Conservation (phyloP, 2,113 vertebrate genomes). For the Oncorhynchus clarkii region DNA sequence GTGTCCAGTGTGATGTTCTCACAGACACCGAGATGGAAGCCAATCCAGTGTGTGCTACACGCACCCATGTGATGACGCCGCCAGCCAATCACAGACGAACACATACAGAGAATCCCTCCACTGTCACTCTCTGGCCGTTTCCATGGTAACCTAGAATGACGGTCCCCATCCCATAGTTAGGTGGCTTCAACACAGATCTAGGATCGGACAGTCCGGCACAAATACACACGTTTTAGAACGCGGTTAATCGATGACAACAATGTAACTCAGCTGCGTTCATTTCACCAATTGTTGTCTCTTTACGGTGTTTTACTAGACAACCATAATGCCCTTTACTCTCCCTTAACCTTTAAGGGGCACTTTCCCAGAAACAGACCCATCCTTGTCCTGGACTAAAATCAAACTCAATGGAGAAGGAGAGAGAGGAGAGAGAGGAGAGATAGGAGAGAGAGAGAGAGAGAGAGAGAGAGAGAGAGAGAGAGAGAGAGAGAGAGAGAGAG, state of each 20-base stretch:
- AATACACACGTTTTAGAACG: not conserved
- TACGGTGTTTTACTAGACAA: too few species aligned
- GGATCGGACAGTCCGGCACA: not conserved
- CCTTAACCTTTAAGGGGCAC: too few species aligned
- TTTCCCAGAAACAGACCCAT: too few species aligned
- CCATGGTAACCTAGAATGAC: conserved; percentile 13
- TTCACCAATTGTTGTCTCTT: too few species aligned
- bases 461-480: too few species aligned
- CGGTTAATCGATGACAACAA: too few species aligned
- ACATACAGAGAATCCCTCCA: not conserved
- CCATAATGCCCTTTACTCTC: too few species aligned
- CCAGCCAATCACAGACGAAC: not conserved
- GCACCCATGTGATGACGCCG: not conserved
- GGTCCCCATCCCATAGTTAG: not conserved
- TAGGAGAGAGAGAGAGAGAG: too few species aligned
- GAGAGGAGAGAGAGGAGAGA: not conserved
- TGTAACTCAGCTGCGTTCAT: too few species aligned
- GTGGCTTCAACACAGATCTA: not conserved
- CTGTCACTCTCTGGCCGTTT: not conserved
- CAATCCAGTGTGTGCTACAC: not conserved
- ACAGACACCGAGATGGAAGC: too few species aligned
- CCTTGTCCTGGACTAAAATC: too few species aligned
- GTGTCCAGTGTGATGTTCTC: not conserved
- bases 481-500: not conserved
- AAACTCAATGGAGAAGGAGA: too few species aligned